Conservation (phyloP, 2,888 invertebrate species). For the Cephus pulcher region DNA sequence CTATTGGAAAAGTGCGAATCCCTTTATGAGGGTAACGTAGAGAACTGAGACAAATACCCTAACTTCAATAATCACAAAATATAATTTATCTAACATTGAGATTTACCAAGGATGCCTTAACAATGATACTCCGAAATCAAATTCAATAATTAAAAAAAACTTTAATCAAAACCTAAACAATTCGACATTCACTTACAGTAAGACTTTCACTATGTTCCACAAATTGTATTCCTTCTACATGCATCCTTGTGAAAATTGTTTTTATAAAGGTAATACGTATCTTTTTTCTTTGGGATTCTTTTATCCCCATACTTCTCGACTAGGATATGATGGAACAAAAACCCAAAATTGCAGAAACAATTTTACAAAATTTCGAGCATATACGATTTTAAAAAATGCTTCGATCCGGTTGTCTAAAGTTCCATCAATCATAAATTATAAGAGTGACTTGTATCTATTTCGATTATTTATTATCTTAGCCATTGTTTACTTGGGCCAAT, state of each 20-base stretch:
- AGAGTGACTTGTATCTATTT: neutral
- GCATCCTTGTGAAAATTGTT: neutral
- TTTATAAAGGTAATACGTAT: neutral
- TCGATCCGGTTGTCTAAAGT: neutral
- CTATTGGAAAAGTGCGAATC: conserved; percentile 86
- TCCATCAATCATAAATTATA: neutral
- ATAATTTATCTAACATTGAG: neutral
- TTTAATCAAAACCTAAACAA: neutral
- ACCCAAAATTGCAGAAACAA: neutral
- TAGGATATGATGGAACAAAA: neutral
- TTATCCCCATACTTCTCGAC: neutral
- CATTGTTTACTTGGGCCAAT: neutral
- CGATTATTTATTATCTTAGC: neutral
- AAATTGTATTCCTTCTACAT: neutral
- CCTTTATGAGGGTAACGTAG: conserved; percentile 85
- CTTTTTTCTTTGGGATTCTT: neutral
- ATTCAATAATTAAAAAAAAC: neutral
- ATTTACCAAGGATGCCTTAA: neutral
- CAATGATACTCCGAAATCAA: neutral
- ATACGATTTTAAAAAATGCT: neutral
- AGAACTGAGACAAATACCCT: conserved; percentile 72
- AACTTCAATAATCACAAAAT: neutral
- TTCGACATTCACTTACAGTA: neutral
- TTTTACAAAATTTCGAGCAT: neutral
- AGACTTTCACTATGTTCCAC: neutral